Conservation (phyloP, 92 coral and sea anemone species). For the Porites divaricata region DNA sequence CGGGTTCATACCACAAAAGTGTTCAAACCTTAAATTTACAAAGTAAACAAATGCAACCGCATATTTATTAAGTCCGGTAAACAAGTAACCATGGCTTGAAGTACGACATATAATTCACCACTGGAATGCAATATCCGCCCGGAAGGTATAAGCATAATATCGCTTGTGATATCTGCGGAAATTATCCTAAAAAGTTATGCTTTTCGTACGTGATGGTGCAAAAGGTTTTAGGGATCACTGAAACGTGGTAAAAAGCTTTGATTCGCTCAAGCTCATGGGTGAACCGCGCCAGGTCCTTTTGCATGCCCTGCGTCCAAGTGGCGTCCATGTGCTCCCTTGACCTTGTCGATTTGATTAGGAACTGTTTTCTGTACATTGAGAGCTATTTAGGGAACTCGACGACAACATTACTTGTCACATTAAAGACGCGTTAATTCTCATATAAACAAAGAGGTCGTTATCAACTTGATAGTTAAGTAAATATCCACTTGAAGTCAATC, state of each 20-base stretch:
- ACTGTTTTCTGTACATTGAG: neutral
- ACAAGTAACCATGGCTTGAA: neutral
- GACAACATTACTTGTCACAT: neutral
- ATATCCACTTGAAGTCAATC: slow-evolving; percentile 9
- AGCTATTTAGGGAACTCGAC: neutral
- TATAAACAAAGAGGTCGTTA: slow-evolving; percentile 13
- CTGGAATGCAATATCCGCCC: slow-evolving; percentile 32
- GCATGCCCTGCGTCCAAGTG: no score
- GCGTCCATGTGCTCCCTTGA: neutral
- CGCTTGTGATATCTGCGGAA: slow-evolving; percentile 37
- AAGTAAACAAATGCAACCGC: slow-evolving; percentile 6
- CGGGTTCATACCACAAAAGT: neutral
- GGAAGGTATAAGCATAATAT: neutral
- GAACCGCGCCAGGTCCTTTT: no score
- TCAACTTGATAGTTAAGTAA: neutral
- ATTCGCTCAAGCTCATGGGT: no score
- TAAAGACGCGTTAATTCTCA: neutral
- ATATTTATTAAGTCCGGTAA: neutral
- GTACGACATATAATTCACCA: neutral
- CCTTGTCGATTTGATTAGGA: neutral
- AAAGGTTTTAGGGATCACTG: neutral
- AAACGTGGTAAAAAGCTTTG: neutral
- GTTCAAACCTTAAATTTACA: neutral
- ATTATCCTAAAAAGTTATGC: neutral
- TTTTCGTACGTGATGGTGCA: slow-evolving; percentile 24